Evolutionary conservation across 2,797 vertebrate species (phyloP).

Genomic region (Tragopan temminckii): DNA sequence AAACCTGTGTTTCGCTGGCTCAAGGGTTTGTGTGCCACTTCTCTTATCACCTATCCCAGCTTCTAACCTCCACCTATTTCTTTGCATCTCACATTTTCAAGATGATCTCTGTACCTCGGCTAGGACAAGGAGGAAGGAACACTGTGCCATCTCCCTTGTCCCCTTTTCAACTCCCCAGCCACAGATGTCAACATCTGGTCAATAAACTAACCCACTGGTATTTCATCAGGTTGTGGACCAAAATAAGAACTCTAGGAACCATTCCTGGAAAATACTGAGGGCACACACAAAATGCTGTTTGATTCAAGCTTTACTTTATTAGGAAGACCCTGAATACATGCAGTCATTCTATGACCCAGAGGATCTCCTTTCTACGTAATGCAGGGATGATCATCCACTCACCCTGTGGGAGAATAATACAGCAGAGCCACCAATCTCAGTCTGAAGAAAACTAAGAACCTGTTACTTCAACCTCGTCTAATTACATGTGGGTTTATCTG

Average conservation of each 20-base stretch:
- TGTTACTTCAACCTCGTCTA: neutral
- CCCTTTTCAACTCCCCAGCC: neutral
- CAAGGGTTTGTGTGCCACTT: neutral
- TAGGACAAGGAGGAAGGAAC: neutral
- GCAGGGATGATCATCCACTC: neutral
- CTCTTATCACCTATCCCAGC: neutral
- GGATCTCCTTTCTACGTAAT: neutral
- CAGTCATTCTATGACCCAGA: neutral
- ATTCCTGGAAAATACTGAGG: neutral
- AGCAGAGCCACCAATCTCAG: neutral
- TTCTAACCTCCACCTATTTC: neutral
- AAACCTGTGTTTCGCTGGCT: neutral
- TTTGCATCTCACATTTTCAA: neutral
- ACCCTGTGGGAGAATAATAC: neutral
- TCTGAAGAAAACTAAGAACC: neutral
- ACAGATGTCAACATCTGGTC: neutral
- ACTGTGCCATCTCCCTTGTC: neutral
- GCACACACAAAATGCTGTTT: neutral
- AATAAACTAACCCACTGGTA: neutral
- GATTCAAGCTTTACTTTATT: neutral
- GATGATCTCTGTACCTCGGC: neutral
- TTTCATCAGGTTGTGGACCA: neutral
- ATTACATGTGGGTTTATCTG: neutral
- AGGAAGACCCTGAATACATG: neutral
- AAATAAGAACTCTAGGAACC: neutral